phyloP scores from a whole-genome alignment of 2,113 vertebrate species.

The Lasiurus cinereus region DNA sequence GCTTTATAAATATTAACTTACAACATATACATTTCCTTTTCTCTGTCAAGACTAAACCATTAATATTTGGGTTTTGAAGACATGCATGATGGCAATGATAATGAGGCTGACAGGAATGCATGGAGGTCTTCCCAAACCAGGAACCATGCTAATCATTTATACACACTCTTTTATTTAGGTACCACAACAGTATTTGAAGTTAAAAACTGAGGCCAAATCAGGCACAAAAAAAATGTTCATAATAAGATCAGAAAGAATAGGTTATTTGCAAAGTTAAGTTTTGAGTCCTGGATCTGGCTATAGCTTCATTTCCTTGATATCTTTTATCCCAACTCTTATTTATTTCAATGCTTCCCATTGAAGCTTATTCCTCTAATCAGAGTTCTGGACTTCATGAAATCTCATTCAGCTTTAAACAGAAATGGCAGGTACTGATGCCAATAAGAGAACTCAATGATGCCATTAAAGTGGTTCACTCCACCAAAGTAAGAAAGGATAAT shows the following conservation, averaged over 20 bases:
- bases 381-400: background rate
- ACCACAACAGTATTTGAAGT: background rate
- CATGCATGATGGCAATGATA: background rate
- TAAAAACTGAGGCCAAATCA: background rate
- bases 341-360: background rate
- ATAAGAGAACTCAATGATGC: background rate
- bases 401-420: background rate
- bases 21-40: background rate
- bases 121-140: background rate
- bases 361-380: background rate
- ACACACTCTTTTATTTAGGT: background rate
- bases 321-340: background rate
- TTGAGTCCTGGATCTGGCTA: background rate
- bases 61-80: background rate
- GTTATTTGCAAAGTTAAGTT: background rate
- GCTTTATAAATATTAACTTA: background rate
- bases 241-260: background rate
- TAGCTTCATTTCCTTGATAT: background rate
- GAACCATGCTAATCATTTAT: background rate
- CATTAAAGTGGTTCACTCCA: background rate
- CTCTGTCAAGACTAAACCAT: background rate
- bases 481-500: background rate
- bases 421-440: background rate
- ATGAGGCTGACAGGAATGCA: background rate
- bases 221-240: background rate